phyloP scores from a whole-genome alignment of 2,113 vertebrate species.

The Microtus pennsylvanicus region DNA sequence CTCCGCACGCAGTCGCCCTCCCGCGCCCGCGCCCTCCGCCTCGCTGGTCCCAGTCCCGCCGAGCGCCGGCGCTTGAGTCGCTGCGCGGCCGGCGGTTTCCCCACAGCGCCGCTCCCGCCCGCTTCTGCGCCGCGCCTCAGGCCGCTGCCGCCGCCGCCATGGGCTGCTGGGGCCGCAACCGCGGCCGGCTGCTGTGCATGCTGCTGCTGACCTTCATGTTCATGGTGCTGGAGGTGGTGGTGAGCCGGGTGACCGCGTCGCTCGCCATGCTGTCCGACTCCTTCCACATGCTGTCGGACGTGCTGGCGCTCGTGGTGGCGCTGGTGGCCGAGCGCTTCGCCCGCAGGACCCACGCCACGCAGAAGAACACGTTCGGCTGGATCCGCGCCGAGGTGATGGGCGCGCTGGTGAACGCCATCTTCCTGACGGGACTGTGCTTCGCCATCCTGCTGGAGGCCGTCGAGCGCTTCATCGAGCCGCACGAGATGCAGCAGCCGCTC shows the following conservation, averaged over 20 bases:
- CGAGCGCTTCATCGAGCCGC: constrained; percentile 96
- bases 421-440: constrained; percentile 98
- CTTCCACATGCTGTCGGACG: constrained; percentile 99
- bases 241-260: constrained; percentile 94
- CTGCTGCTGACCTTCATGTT: constrained; percentile 95
- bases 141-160: constrained; percentile 68
- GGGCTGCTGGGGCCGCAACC: constrained; percentile 87
- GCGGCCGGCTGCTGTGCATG: constrained; percentile 95
- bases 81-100: constrained; percentile 24
- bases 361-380: constrained; percentile 99
- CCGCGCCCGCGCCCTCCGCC: constrained; percentile 29
- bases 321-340: constrained; percentile 98
- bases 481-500: constrained; percentile 93
- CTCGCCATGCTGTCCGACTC: constrained; percentile 99
- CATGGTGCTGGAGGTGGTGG: constrained; percentile 97
- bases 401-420: constrained; percentile 97
- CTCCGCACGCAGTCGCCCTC: constrained; percentile 23
- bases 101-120: not conserved
- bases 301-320: constrained; percentile 96
- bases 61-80: constrained; percentile 25
- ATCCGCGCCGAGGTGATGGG: constrained; percentile 99
- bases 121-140: not conserved
- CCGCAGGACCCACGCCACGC: constrained; percentile 94
- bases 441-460: constrained; percentile 97
- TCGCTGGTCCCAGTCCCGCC: constrained; percentile 30